These are phyloP conservation scores for Macroglossus sobrinus DNA, from an alignment of 2,113 vertebrate species.

Conservation along the genomic window DNA sequence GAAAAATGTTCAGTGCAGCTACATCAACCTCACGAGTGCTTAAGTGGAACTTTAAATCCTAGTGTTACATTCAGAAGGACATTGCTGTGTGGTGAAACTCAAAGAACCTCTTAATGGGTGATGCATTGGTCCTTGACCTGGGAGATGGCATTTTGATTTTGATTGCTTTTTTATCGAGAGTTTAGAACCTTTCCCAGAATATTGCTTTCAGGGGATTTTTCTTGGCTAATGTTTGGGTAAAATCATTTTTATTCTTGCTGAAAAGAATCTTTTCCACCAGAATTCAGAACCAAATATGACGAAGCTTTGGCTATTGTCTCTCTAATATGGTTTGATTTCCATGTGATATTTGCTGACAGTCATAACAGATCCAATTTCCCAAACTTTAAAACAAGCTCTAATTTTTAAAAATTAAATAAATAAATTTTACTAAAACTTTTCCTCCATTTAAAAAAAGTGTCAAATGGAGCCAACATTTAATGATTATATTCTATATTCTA, in stretches of 20 bases:
- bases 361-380: background rate
- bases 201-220: conserved; percentile 38
- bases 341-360: background rate
- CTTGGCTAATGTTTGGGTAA: conserved; percentile 30
- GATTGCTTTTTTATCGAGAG: background rate
- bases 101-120: background rate
- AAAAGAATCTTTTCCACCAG: conserved; percentile 10
- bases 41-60: background rate
- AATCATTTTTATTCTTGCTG: conserved; percentile 10
- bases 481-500: background rate
- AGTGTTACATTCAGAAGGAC: background rate
- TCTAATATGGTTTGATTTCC: background rate
- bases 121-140: background rate
- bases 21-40: background rate
- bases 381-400: background rate
- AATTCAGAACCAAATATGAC: background rate
- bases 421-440: background rate
- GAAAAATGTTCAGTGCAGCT: background rate
- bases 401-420: background rate
- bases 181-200: conserved; percentile 42
- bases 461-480: background rate
- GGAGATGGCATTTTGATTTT: conserved; percentile 48
- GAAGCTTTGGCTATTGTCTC: background rate
- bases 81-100: background rate
- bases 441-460: background rate